Percentiles rank a stretch among this genome's conserved stretches.
Evolutionary conservation across 2,797 vertebrate genomes (phyloP).

Genomic region (Gymnopithys bicolor): DNA sequence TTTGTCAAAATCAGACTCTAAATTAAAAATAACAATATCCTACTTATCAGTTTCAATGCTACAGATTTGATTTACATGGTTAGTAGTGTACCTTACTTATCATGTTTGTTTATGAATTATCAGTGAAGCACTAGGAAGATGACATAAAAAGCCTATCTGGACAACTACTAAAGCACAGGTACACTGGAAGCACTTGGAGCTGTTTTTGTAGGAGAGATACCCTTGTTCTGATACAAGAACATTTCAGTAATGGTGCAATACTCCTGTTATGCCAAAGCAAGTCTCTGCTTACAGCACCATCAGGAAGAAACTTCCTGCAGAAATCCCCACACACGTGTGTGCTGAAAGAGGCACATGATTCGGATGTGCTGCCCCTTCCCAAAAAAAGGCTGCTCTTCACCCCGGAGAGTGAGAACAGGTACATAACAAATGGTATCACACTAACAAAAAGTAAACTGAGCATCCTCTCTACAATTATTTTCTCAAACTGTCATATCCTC

Average conservation of each 20-base stretch:
- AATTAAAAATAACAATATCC: neutral
- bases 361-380: neutral
- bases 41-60: neutral
- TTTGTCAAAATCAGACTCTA: neutral
- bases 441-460: neutral
- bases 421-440: neutral
- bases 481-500: neutral
- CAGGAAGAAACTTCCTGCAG: neutral
- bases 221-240: neutral
- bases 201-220: neutral
- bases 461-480: neutral
- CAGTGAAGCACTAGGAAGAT: neutral
- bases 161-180: neutral
- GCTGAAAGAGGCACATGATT: neutral
- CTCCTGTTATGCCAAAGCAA: neutral
- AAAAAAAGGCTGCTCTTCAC: neutral
- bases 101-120: neutral
- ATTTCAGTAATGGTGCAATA: neutral
- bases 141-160: neutral
- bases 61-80: neutral
- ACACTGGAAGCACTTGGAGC: neutral
- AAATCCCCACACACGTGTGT: fast-evolving
- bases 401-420: neutral
- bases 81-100: neutral
- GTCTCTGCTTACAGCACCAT: neutral